These are phyloP conservation scores for Diachasma alloeum DNA, from an alignment of 1,140 invertebrate genomes.

Conservation along the genomic window DNA sequence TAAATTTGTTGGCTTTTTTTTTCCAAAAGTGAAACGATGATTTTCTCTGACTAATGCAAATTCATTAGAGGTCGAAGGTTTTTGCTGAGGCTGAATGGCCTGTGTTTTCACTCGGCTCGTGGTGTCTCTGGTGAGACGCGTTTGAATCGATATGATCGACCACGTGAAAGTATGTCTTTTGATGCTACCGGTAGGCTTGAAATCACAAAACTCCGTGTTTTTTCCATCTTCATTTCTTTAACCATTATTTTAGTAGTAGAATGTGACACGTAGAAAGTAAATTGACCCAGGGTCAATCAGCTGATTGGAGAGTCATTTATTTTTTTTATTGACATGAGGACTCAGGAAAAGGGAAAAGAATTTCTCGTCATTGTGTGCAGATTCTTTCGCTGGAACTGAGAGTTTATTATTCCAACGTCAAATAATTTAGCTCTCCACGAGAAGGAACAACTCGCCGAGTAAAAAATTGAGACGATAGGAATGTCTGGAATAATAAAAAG, in stretches of 20 bases:
- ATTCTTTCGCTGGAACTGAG: not conserved
- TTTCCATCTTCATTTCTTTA: not conserved
- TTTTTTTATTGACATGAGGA: not conserved
- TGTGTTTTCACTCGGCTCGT: conserved; percentile 42
- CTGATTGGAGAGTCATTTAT: conserved; percentile 35
- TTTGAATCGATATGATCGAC: conserved; percentile 20
- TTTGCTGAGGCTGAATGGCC: conserved; percentile 16
- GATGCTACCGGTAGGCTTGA: conserved; percentile 21
- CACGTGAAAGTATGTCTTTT: conserved; percentile 46
- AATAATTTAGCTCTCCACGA: not conserved
- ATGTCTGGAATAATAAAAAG: not conserved
- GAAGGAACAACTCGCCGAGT: not conserved
- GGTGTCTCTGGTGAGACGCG: conserved; percentile 33
- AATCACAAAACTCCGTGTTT: conserved; percentile 12
- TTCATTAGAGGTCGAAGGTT: conserved; percentile 23
- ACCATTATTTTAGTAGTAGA: conserved; percentile 38
- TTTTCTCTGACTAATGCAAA: conserved; percentile 19
- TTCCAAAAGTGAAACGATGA: not conserved
- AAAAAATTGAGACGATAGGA: not conserved
- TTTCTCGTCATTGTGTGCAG: not conserved
- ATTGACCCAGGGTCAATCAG: conserved; percentile 44
- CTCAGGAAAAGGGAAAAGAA: not conserved
- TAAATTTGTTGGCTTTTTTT: not conserved
- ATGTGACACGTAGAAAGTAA: conserved; percentile 56
- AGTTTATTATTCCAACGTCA: not conserved